Base-by-base conservation (phyloP, 30 jellyfish, hydroid and myxozoan species). In the Aurelia aurita region DNA sequence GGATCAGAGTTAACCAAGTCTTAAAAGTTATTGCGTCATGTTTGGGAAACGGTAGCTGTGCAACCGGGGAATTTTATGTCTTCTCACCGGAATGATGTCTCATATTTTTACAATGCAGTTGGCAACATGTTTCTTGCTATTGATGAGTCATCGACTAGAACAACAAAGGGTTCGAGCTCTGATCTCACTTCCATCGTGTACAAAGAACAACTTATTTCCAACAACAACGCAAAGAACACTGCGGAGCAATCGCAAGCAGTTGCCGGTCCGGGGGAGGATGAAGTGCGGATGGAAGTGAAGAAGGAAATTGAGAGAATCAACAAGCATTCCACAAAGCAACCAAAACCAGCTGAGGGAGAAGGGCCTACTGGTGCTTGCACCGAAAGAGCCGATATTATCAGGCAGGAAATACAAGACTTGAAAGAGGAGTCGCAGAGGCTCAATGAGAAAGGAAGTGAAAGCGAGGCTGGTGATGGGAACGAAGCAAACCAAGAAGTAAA, bases 41-140 rank as follows among this genome's bases (percentile, higher is more conserved):
- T 39, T 39, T 39, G 0, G 16, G 51, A 15, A 39, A 39, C 16
- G 16, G 51, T 39, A 39, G 51, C 16, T 39, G 1, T 39, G 7
- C 51, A 39, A 39, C 7, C 51, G 9, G 1, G 58, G 64, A 3
- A 9, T 68, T 32, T 11, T n/a, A 25, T 18, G 11, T 12, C 1
- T 10, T 11, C 28, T 74, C 74, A 45, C 16, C 16, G 16, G 51
- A 3, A 6, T 39, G 16, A 39, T 39, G 15, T 2, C 32, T 20
- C 3, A 28, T 39, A 12, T 59, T 45, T 80, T 28, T 71, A 35
- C 35, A 71, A 55, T 59, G 35, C 74, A 83, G 93, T 83, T 83
- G 93, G 93, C 13, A 83, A 74, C 60, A 83, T 83, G 93, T 83
- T 83, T 44, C 85, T 74, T 59, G 93, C 84, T 9, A 69, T 83